Evolutionary conservation across 2,113 vertebrate species (phyloP), one percentile per base, ranked within the genome.

Genomic region (Entomyzon cyanotis): DNA sequence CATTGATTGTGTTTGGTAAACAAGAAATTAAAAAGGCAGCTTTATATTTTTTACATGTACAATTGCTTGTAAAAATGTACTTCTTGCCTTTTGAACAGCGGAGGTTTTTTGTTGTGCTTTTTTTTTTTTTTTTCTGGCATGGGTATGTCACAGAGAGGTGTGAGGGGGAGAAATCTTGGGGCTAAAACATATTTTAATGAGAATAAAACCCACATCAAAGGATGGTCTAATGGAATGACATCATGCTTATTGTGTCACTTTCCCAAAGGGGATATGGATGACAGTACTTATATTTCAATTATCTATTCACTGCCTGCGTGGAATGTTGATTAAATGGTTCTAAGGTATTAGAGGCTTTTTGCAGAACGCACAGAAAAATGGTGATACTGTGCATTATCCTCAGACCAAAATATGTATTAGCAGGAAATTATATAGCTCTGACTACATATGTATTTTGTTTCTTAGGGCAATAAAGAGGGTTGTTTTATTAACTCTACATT

Each of bases 191-290:
- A 94, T 74, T 92, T 96, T 96, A 90, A 94, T 94, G 90, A 93
- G 86, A 94, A 88, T 90, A 96, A 97, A 95, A 95, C 63, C 77
- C 92, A 86, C 92, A 91, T 97, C 95, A 96, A 97, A 97, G 84
- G 62, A 33, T 73, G 69, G 90, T 33, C 91, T 96, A 95, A 96
- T 95, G 93, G 89, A 92, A 88, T 91, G 93, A 95, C 94, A 82
- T 50, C 82, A 93, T 96, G 90, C 93, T 96, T 59, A 87, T 90
- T 95, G 75, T 97, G 94, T 96, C 83, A 50, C 73, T 94, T 97
- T 96, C 92, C 89, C 94, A 93, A 94, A 89, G 94, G 96, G 53
- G 85, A 90, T 95, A 94, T 88, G 93, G 75, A 95, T 88, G 81
- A 60, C 87, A 74, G 80, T 93, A 90, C 80, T 96, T 94, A 93